Evolutionary conservation across 2,888 invertebrate genomes (phyloP).

Genomic region (Macrophya annulata): DNA sequence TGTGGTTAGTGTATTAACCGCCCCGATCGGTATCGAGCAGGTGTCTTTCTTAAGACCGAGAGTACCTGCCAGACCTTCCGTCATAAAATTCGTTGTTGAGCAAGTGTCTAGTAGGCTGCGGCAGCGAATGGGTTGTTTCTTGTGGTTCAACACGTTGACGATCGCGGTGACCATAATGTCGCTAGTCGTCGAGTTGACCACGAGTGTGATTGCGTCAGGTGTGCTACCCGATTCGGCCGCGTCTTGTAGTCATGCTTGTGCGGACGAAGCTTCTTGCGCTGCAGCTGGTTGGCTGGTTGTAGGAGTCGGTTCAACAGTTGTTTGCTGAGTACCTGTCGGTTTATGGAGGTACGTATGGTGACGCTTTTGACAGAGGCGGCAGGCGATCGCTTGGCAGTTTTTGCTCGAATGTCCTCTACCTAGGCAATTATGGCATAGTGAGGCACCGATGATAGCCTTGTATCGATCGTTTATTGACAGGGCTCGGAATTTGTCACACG

Average conservation of each 20-base stretch:
- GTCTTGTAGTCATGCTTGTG: slow-evolving; percentile 15
- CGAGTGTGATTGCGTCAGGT: neutral
- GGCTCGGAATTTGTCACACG: neutral
- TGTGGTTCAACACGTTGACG: neutral
- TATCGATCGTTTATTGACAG: neutral
- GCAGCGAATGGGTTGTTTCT: neutral
- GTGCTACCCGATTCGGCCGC: neutral
- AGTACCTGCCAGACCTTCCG: neutral
- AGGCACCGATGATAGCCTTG: neutral
- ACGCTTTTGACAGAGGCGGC: slow-evolving; percentile 20
- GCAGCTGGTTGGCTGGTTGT: neutral
- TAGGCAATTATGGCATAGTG: slow-evolving; percentile 53
- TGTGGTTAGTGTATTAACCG: slow-evolving; percentile 11
- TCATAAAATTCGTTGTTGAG: slow-evolving; percentile 14
- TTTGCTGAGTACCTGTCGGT: neutral
- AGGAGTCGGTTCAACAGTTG: neutral
- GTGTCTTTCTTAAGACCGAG: neutral
- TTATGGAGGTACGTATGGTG: slow-evolving; percentile 51
- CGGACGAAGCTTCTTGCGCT: neutral
- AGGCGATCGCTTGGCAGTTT: neutral
- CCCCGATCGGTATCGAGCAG: neutral
- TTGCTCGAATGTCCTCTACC: slow-evolving; percentile 20
- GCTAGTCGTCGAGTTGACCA: slow-evolving; percentile 22
- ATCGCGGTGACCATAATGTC: slow-evolving; percentile 32
- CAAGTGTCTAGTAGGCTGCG: slow-evolving; percentile 11